These are phyloP conservation scores for Scrobipalpa costella DNA, from an alignment of 2,888 invertebrate species.

Conservation along the genomic window DNA sequence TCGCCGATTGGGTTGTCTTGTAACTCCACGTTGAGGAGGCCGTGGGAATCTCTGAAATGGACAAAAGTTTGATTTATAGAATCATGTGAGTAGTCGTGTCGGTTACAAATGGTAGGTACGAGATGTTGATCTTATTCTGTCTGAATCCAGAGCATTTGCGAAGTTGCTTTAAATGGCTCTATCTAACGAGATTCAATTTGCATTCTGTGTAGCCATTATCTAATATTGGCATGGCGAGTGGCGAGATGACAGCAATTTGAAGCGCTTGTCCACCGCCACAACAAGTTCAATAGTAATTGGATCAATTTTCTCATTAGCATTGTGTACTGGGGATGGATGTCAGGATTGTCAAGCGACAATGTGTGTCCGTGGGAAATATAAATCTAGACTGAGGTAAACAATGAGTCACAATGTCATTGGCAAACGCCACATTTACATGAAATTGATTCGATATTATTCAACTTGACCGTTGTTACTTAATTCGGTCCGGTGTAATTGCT, in stretches of 20 bases:
- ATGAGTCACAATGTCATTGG: conserved; percentile 35
- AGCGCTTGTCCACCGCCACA: conserved; percentile 51
- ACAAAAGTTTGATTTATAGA: conserved; percentile 14
- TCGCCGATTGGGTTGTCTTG: conserved; percentile 83
- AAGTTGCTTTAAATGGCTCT: conserved; percentile 7
- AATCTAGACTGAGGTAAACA: conserved; percentile 44
- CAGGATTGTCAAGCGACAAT: conserved; percentile 51
- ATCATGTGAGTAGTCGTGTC: no score
- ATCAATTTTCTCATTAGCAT: conserved; percentile 73
- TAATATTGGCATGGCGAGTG: conserved; percentile 67
- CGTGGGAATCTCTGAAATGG: conserved; percentile 83
- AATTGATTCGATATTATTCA: background rate
- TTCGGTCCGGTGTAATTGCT: no score
- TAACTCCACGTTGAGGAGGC: conserved; percentile 85
- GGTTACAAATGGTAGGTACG: background rate
- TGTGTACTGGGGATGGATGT: conserved; percentile 51
- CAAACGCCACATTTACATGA: conserved; percentile 2
- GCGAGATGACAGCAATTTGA: conserved; percentile 61
- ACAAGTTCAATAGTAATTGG: conserved; percentile 72
- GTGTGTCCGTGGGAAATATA: conserved; percentile 49
- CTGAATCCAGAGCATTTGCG: conserved; percentile 15
- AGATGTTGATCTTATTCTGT: background rate
- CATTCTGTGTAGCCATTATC: conserved; percentile 73
- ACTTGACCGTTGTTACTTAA: background rate
- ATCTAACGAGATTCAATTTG: conserved; percentile 63